Conservation (phyloP, 2,113 vertebrate genomes). For the Proterorhinus semilunaris region DNA sequence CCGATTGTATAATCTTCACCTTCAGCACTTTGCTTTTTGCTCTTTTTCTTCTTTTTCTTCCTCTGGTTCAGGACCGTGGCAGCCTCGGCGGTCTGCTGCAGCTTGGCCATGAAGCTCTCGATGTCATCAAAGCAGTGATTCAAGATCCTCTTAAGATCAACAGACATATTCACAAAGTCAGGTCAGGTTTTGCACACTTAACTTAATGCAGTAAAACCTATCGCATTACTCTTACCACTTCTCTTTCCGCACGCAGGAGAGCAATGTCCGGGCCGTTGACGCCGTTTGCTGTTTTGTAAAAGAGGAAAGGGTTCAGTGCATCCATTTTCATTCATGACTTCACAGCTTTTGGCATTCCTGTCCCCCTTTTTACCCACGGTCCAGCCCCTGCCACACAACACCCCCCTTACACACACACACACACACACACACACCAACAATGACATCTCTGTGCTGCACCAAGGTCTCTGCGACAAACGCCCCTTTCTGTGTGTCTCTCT, state of each 20-base stretch:
- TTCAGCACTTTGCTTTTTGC: constrained; percentile 74
- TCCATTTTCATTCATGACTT: constrained; percentile 40
- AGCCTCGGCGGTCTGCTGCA: constrained; percentile 86
- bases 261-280: constrained; percentile 57
- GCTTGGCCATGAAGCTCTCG: constrained; percentile 82
- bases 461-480: constrained; percentile 31
- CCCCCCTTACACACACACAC: constrained; percentile 13
- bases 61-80: constrained; percentile 78
- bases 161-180: background rate
- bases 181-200: background rate
- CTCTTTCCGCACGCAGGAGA: constrained; percentile 71
- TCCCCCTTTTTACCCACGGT: constrained; percentile 26
- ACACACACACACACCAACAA: constrained; percentile 51
- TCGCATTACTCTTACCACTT: constrained; percentile 72
- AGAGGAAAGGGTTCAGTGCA: constrained; percentile 31
- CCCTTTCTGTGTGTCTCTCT: constrained; percentile 9
- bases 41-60: constrained; percentile 82
- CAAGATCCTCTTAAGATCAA: constrained; percentile 77
- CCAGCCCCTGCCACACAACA: constrained; percentile 8
- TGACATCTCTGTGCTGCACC: constrained; percentile 55
- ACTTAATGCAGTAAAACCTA: background rate
- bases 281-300: constrained; percentile 58
- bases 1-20: constrained; percentile 31
- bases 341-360: constrained; percentile 32
- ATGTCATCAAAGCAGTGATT: constrained; percentile 90